phyloP scores from a whole-genome alignment of 2,888 invertebrate species.

The Tetheella fluctuosa region DNA sequence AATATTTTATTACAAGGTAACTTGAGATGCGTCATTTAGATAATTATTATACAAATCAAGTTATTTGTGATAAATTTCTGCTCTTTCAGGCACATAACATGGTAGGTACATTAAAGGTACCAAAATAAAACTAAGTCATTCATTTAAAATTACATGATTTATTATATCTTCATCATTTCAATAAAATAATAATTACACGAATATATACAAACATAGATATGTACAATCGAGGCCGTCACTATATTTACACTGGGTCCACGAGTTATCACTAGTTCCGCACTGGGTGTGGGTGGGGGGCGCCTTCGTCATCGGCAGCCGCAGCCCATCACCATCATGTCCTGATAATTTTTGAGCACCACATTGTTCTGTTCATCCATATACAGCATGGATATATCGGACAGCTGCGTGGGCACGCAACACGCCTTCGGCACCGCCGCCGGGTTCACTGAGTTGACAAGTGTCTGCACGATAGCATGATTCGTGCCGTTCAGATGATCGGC shows the following conservation, averaged over 20 bases:
- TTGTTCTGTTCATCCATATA: constrained; percentile 97
- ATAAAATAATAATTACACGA: constrained; percentile 83
- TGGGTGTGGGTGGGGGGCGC: constrained; percentile 58
- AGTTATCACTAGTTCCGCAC: constrained; percentile 77
- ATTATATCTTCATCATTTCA: constrained; percentile 76
- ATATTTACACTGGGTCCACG: constrained; percentile 83
- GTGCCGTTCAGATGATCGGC: constrained; percentile 97
- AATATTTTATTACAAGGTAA: constrained; percentile 6
- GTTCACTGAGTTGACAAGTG: constrained; percentile 96
- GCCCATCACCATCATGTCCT: constrained; percentile 99
- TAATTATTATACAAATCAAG: neutral
- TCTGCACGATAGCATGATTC: constrained; percentile 99
- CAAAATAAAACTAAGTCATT: constrained; percentile 20
- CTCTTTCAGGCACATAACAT: neutral
- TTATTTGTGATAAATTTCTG: neutral
- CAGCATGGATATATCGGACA: constrained; percentile 97
- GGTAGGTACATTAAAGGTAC: neutral
- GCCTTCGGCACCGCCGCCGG: constrained; percentile 96
- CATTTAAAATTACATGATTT: constrained; percentile 73
- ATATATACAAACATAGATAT: constrained; percentile 80
- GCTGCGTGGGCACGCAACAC: constrained; percentile 98
- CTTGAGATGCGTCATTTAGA: neutral
- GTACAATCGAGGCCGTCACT: constrained; percentile 80
- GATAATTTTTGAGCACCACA: constrained; percentile 99
- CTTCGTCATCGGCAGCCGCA: constrained; percentile 97